A percentile compares a stretch with the other conserved stretches of the same genome.
Evolutionary conservation across 2,888 invertebrate genomes (phyloP).

Genomic region (Malthinus seriepunctatus): DNA sequence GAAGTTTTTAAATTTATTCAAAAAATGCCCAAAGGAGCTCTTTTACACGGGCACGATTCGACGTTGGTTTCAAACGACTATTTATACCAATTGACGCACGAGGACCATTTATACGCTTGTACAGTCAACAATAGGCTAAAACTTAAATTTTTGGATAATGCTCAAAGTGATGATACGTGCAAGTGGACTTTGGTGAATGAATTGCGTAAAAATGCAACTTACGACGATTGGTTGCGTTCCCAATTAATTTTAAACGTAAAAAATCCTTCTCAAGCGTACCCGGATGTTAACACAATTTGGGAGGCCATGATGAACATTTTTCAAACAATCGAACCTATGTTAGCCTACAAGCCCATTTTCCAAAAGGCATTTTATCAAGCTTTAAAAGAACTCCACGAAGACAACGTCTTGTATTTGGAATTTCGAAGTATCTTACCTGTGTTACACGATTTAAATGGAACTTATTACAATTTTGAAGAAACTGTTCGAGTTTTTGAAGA

Average conservation of each 20-base stretch:
- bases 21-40: conserved; percentile 74
- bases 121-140: conserved; percentile 32
- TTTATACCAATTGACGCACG: conserved; percentile 65
- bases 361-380: conserved; percentile 60
- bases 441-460: conserved; percentile 62
- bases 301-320: conserved; percentile 56
- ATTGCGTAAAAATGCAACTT: conserved; percentile 41
- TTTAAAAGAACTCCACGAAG: conserved; percentile 62
- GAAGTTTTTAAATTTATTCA: conserved; percentile 68
- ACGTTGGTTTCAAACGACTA: conserved; percentile 65
- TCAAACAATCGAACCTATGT: conserved; percentile 51
- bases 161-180: conserved; percentile 22
- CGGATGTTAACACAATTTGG: conserved; percentile 57
- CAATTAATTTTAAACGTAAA: conserved; percentile 36
- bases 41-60: conserved; percentile 70
- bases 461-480: conserved; percentile 53
- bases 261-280: conserved; percentile 43
- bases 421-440: conserved; percentile 59
- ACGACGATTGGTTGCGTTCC: conserved; percentile 34
- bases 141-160: conserved; percentile 34
- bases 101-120: conserved; percentile 59
- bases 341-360: conserved; percentile 61
- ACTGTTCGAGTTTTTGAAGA: conserved; percentile 56
- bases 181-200: conserved; percentile 57
- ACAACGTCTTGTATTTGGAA: conserved; percentile 67